Percentiles rank a stretch among this genome's conserved stretches.
Evolutionary conservation across 2,888 invertebrate species (phyloP).

Genomic region (Scaeva pyrastri): DNA sequence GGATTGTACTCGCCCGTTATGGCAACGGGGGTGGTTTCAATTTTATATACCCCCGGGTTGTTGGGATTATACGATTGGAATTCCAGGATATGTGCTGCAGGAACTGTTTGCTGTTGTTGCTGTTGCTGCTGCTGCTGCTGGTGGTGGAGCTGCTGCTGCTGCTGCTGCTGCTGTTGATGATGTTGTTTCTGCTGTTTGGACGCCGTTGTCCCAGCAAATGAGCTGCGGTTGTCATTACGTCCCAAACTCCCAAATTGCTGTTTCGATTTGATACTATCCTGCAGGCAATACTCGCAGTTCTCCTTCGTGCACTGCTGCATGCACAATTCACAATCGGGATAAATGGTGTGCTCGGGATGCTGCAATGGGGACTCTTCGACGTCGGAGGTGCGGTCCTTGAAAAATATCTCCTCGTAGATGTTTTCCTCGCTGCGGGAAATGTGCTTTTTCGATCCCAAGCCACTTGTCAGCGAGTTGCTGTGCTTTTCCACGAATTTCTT

Average conservation of each 20-base stretch:
- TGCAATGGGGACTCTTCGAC: conserved; percentile 74
- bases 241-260: conserved; percentile 76
- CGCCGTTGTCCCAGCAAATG: conserved; percentile 42
- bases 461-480: conserved; percentile 75
- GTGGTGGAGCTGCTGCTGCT: conserved; percentile 43
- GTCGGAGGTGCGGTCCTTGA: conserved; percentile 80
- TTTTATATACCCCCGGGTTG: conserved; percentile 84
- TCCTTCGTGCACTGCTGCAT: conserved; percentile 83
- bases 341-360: conserved; percentile 75
- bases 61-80: conserved; percentile 84
- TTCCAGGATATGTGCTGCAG: conserved; percentile 82
- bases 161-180: conserved; percentile 59
- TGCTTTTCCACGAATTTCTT: conserved; percentile 82
- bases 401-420: conserved; percentile 84
- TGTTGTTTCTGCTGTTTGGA: conserved; percentile 64
- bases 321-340: conserved; percentile 82
- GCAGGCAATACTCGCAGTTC: conserved; percentile 82
- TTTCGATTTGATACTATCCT: conserved; percentile 66
- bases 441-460: conserved; percentile 77
- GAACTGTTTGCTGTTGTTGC: conserved; percentile 64
- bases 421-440: conserved; percentile 83
- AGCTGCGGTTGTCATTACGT: conserved; percentile 62
- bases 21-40: conserved; percentile 84
- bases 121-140: conserved; percentile 58
- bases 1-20: conserved; percentile 84